A percentile compares a stretch with the other conserved stretches of the same genome.
phyloP scores from a whole-genome alignment of 1,140 invertebrate species.

The Ips typographus region DNA sequence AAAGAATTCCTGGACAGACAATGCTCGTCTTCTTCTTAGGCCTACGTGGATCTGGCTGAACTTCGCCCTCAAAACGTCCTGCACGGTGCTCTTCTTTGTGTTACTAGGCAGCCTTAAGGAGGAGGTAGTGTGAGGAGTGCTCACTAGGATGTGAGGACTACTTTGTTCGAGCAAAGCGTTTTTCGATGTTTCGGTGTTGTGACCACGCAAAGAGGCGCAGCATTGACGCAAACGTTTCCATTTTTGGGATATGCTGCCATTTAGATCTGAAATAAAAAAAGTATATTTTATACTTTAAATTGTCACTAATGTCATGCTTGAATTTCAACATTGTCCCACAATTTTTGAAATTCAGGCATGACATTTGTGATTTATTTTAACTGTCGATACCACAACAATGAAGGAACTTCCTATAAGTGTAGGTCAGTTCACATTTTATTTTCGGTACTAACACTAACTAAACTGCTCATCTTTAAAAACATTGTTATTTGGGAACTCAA shows the following conservation, averaged over 20 bases:
- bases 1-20: constrained; percentile 68
- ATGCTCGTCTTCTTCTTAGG: constrained; percentile 61
- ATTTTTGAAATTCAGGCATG: neutral
- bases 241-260: constrained; percentile 71
- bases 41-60: constrained; percentile 69
- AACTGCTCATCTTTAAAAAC: too few relatives aligned
- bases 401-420: too few relatives aligned
- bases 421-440: too few relatives aligned
- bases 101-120: constrained; percentile 64
- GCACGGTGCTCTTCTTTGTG: constrained; percentile 57
- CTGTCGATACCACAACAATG: neutral
- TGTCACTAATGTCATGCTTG: neutral
- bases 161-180: constrained; percentile 51
- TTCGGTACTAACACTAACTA: too few relatives aligned
- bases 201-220: constrained; percentile 63
- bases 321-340: neutral
- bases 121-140: constrained; percentile 45
- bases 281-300: neutral
- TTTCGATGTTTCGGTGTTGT: constrained; percentile 55
- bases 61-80: constrained; percentile 63
- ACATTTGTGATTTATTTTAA: neutral
- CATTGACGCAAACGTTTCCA: constrained; percentile 69
- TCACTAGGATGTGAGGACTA: constrained; percentile 51
- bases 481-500: too few relatives aligned
- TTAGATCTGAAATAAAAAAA: constrained; percentile 65